phyloP scores from a whole-genome alignment of 1,140 invertebrate genomes.

The Himalopsyche phryganea region DNA sequence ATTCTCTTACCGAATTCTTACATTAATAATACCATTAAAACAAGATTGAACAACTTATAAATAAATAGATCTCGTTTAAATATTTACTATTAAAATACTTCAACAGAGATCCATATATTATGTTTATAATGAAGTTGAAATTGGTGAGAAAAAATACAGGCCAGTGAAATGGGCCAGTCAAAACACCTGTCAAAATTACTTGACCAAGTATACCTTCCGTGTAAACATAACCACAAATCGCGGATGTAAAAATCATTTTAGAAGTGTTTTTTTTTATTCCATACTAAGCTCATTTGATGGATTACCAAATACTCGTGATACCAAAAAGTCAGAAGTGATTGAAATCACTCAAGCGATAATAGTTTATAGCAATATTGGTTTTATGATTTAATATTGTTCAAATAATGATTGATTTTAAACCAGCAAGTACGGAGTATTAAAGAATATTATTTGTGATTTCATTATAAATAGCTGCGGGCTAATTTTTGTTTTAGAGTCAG shows the following conservation, averaged over 20 bases:
- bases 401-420: too few species aligned
- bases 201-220: neutral
- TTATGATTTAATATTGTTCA: too few species aligned
- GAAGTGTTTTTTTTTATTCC: slow-evolving; percentile 12
- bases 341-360: neutral
- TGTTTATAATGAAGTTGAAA: too few species aligned
- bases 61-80: too few species aligned
- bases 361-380: too few species aligned
- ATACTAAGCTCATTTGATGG: slow-evolving; percentile 13
- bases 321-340: slow-evolving; percentile 2
- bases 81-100: too few species aligned
- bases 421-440: neutral
- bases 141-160: too few species aligned
- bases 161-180: too few species aligned
- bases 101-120: too few species aligned
- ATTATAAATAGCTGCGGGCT: slow-evolving; percentile 20
- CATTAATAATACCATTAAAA: too few species aligned
- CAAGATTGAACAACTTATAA: too few species aligned
- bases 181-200: neutral
- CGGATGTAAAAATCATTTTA: slow-evolving; percentile 18
- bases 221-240: slow-evolving; percentile 5
- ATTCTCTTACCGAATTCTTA: too few species aligned
- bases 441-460: slow-evolving; percentile 25
- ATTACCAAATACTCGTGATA: slow-evolving; percentile 2
- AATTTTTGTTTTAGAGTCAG: slow-evolving; percentile 1